Percentiles rank a stretch among this genome's conserved stretches.
Conservation (phyloP, 1,140 invertebrate species). For the Sitophilus oryzae region DNA sequence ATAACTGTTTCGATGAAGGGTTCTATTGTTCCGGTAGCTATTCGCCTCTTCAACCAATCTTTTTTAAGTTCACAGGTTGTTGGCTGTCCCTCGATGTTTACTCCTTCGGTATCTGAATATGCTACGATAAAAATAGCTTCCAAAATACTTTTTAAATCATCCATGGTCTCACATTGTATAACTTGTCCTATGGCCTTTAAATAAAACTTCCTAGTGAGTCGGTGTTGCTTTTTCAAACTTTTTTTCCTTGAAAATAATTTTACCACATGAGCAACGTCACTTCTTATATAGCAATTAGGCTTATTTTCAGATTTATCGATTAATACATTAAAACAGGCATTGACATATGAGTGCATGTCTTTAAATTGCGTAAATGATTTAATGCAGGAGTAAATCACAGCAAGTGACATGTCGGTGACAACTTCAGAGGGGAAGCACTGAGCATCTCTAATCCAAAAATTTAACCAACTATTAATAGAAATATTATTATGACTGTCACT, state of each 20-base stretch:
- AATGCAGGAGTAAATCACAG: slow-evolving; percentile 9
- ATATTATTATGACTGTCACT: slow-evolving; percentile 12
- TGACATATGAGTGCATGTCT: slow-evolving; percentile 6
- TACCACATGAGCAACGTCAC: slow-evolving; percentile 10
- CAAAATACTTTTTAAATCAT: slow-evolving; percentile 4
- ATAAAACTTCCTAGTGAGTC: slow-evolving; percentile 8
- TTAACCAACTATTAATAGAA: slow-evolving; percentile 9
- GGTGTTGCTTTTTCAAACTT: slow-evolving; percentile 12
- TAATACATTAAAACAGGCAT: slow-evolving; percentile 7
- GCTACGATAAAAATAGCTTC: slow-evolving; percentile 15
- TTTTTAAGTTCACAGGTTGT: slow-evolving; percentile 11
- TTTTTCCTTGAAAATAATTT: slow-evolving; percentile 9
- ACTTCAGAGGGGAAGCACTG: slow-evolving; percentile 11
- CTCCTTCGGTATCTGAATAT: slow-evolving; percentile 10
- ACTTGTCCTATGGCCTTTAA: slow-evolving; percentile 8
- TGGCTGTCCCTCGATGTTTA: slow-evolving; percentile 5
- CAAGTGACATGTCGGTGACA: slow-evolving; percentile 8
- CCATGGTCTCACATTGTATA: slow-evolving; percentile 12
- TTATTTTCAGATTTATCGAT: slow-evolving; percentile 3
- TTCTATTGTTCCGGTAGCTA: slow-evolving; percentile 9
- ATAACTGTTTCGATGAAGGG: neutral
- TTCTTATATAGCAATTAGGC: slow-evolving; percentile 9
- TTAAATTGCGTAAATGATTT: slow-evolving; percentile 6
- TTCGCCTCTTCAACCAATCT: slow-evolving; percentile 12
- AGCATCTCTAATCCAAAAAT: slow-evolving; percentile 9